Evolutionary conservation across 2,113 vertebrate genomes (phyloP), one percentile per base, ranked within the genome.

Genomic region (Pelodiscus sinensis): DNA sequence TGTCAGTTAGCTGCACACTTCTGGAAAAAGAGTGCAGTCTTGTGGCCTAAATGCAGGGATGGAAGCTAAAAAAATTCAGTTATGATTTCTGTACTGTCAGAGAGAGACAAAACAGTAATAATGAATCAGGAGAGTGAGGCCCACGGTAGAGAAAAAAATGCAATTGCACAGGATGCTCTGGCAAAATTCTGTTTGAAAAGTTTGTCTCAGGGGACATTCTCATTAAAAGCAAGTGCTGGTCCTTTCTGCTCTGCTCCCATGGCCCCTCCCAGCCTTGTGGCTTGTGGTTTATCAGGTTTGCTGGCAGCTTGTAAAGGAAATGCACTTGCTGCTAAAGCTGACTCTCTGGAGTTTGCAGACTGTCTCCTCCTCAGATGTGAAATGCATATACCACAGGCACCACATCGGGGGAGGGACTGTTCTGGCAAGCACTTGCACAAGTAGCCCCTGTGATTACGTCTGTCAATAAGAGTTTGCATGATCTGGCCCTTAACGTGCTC

Each of bases 231-330:
- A 90, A 91, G 87, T 93, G 81, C 73, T 91, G 94, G 92, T 95
- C 56, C 82, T 80, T 81, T 82, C 68, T 95, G 58, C 60, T 93
- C 56, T 75, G 50, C 84, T 96, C 78, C 86, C 80, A 88, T 89
- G 86, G 87, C 89, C 95, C 96, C 95, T 95, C 92, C 93, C 91
- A 95, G 52, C 81, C 78, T 8, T 0, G 89, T 0, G 58, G 93
- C 88, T 92, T 96, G 96, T 89, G 96, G 94, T 84, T 96, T 95
- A 75, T 96, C 94, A 95, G 91, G 92, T 96, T 94, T 95, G 86
- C 82, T 95, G 91, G 65, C 85, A 94, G 88, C 1, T 1, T 91
- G 79, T 62, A 80, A 79, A 95, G 94, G 92, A 96, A 95, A 94
- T 86, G 58, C 35, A n/a, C 51, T 90, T 90, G 81, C 79, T 94